A percentile compares a stretch with the other conserved stretches of the same genome.
phyloP scores from a whole-genome alignment of 2,113 vertebrate genomes.

The Suncus etruscus region DNA sequence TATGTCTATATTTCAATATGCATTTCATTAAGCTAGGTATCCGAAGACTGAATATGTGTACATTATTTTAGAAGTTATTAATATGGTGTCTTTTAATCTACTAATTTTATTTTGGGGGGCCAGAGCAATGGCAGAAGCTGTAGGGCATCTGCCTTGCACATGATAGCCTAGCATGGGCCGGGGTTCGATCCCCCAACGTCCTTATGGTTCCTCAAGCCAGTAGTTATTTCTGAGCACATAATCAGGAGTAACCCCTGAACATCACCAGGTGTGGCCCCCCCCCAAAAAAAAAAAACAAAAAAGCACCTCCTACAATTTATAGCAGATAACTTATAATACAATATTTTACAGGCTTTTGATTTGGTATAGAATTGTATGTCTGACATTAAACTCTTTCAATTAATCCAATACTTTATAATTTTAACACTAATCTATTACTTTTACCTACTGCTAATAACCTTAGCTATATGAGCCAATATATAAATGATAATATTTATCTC shows the following conservation, averaged over 20 bases:
- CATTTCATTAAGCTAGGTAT: conserved; percentile 22
- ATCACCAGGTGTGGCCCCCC: too few species aligned
- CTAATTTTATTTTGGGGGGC: conserved; percentile 2
- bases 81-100: conserved; percentile 7
- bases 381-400: neutral
- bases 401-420: neutral
- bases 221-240: too few species aligned
- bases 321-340: neutral
- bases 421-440: conserved; percentile 11
- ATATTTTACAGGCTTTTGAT: neutral
- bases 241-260: too few species aligned
- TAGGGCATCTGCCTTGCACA: too few species aligned
- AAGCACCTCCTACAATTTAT: neutral
- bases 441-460: conserved; percentile 2
- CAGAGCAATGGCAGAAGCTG: too few species aligned
- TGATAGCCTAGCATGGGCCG: too few species aligned
- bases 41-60: neutral
- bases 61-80: conserved; percentile 17
- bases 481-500: neutral
- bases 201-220: too few species aligned
- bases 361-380: neutral
- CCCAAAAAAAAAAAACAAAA: neutral
- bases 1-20: conserved; percentile 28
- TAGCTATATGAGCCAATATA: conserved; percentile 41
- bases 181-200: too few species aligned